phyloP scores from a whole-genome alignment of 1,140 invertebrate genomes.

The Diabrotica virgifera region DNA sequence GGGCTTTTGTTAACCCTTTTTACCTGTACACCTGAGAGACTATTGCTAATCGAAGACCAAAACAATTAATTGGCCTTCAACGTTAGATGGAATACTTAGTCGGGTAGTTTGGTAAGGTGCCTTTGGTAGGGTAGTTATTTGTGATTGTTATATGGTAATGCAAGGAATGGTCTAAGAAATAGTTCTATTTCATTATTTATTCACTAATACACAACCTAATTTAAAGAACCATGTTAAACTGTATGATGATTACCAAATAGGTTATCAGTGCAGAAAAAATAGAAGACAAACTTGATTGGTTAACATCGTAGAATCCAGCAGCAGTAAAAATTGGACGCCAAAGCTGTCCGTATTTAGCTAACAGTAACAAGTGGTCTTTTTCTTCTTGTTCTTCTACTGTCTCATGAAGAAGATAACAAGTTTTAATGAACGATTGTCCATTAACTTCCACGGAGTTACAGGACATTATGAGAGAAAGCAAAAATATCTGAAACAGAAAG shows the following conservation, averaged over 20 bases:
- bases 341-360: neutral
- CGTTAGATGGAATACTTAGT: no score
- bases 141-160: no score
- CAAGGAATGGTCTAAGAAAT: no score
- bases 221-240: conserved; percentile 7
- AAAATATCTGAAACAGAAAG: conserved; percentile 8
- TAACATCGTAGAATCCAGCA: conserved; percentile 12
- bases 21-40: no score
- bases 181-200: no score
- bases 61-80: no score
- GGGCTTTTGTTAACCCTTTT: no score
- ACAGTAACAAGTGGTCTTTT: neutral
- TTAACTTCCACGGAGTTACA: conserved; percentile 5
- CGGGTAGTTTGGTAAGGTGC: no score
- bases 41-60: no score
- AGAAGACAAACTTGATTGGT: conserved; percentile 5
- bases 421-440: conserved; percentile 7
- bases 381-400: neutral
- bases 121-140: no score
- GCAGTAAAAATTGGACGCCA: conserved; percentile 13
- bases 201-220: no score
- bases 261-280: conserved; percentile 6
- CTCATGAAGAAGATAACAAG: conserved; percentile 8
- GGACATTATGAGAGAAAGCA: conserved; percentile 6
- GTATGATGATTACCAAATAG: conserved; percentile 5